Conservation (phyloP, 2,888 invertebrate species). For the Limenitis camilla region DNA sequence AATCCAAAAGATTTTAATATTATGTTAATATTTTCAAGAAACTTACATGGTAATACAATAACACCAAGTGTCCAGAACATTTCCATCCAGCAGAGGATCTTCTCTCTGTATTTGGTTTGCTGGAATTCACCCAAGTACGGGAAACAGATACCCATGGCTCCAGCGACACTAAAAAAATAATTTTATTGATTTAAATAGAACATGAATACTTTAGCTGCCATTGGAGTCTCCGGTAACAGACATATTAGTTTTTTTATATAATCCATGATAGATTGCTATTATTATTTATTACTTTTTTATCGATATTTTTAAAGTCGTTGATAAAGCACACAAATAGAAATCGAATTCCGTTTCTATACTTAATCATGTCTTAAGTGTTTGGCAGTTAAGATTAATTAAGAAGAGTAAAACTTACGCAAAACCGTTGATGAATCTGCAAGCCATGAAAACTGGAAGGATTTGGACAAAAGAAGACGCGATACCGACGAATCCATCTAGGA, state of each 20-base stretch:
- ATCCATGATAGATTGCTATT: no score
- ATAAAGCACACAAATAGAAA: no score
- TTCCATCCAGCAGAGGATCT: constrained; percentile 89
- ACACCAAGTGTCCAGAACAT: constrained; percentile 89
- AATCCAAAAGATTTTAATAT: background rate
- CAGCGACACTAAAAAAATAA: constrained; percentile 81
- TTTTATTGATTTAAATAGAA: no score
- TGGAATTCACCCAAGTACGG: constrained; percentile 89
- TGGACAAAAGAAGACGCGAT: constrained; percentile 83
- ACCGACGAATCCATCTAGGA: constrained; percentile 83
- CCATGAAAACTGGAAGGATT: constrained; percentile 81
- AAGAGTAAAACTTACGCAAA: constrained; percentile 79
- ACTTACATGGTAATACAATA: constrained; percentile 81
- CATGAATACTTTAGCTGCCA: no score
- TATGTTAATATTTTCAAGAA: background rate
- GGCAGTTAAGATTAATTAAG: background rate
- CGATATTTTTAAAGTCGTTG: no score
- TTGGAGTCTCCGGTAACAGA: no score
- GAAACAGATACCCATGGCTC: constrained; percentile 88
- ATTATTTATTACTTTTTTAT: no score
- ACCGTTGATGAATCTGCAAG: constrained; percentile 83
- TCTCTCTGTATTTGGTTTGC: constrained; percentile 84
- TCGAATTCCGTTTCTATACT: no score
- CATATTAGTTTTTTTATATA: no score
- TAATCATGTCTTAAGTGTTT: background rate